phyloP scores from a whole-genome alignment of 2,113 vertebrate species.

The Columba livia region DNA sequence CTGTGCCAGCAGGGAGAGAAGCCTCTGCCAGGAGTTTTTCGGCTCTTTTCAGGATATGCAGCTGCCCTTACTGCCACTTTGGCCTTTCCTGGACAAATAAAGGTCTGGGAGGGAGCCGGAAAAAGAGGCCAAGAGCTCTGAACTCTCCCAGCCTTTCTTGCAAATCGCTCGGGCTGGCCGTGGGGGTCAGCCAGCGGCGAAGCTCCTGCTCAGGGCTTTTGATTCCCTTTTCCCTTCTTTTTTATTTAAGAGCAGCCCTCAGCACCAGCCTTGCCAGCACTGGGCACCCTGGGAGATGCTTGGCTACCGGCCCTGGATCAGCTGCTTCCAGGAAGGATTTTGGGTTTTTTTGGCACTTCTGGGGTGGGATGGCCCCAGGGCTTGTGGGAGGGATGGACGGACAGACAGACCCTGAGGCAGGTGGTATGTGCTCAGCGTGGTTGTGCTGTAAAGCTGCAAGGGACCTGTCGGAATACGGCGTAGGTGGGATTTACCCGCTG shows the following conservation, averaged over 20 bases:
- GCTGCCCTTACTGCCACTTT: not conserved
- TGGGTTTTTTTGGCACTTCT: not conserved
- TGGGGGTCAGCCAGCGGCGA: not conserved
- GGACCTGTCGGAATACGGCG: not conserved
- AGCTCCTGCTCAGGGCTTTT: not conserved
- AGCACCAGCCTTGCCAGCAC: not conserved
- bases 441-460: not conserved
- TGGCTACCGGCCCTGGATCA: not conserved
- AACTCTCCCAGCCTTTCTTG: not conserved
- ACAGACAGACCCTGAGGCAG: not conserved
- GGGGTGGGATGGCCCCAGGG: not conserved
- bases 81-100: not conserved
- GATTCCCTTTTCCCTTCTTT: not conserved
- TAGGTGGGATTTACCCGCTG: not conserved
- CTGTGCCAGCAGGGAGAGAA: rapidly evolving
- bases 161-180: rapidly evolving
- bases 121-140: not conserved
- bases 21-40: not conserved
- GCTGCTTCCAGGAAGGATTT: not conserved
- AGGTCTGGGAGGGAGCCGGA: not conserved
- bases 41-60: not conserved
- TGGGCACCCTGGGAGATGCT: not conserved
- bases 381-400: not conserved
- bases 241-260: not conserved
- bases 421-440: rapidly evolving